phyloP scores from a whole-genome alignment of 2,888 invertebrate species.

The Hemicrepidius hirtus region DNA sequence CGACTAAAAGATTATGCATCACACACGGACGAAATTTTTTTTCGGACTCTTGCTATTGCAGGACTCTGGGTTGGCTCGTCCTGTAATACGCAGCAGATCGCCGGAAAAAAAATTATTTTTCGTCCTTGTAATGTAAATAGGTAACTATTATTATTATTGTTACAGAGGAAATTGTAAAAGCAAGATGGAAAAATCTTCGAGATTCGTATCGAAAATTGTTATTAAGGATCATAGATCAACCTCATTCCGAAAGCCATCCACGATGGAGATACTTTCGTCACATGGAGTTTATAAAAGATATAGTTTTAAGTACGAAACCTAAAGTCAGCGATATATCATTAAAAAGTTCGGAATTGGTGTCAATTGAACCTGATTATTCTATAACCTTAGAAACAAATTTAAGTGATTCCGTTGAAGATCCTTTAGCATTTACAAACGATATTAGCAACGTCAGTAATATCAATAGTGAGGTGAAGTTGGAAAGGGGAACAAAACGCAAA shows the following conservation, averaged over 20 bases:
- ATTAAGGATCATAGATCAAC: slow-evolving; percentile 44
- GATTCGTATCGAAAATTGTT: slow-evolving; percentile 59
- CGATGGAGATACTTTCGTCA: slow-evolving; percentile 59
- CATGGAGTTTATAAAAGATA: slow-evolving; percentile 59
- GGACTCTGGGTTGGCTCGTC: no score
- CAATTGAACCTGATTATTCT: slow-evolving; percentile 52
- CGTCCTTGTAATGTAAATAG: no score
- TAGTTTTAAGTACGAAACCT: slow-evolving; percentile 55
- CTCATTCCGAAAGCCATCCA: slow-evolving; percentile 44
- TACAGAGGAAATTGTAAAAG: slow-evolving; percentile 71
- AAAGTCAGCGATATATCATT: slow-evolving; percentile 56
- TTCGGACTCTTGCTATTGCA: no score
- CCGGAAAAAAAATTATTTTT: no score
- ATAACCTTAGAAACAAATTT: slow-evolving; percentile 43
- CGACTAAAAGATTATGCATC: no score
- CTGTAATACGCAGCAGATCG: no score
- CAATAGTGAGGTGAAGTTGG: slow-evolving; percentile 9
- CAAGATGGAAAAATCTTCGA: slow-evolving; percentile 70
- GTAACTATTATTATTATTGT: slow-evolving; percentile 3
- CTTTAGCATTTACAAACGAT: slow-evolving; percentile 46
- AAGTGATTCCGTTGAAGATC: slow-evolving; percentile 51
- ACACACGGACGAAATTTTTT: no score
- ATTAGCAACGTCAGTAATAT: slow-evolving; percentile 17
- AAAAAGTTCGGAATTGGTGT: slow-evolving; percentile 44
- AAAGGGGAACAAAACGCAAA: slow-evolving; percentile 17